Evolutionary conservation across 2,113 vertebrate genomes (phyloP).

Genomic region (Arenaria interpres): DNA sequence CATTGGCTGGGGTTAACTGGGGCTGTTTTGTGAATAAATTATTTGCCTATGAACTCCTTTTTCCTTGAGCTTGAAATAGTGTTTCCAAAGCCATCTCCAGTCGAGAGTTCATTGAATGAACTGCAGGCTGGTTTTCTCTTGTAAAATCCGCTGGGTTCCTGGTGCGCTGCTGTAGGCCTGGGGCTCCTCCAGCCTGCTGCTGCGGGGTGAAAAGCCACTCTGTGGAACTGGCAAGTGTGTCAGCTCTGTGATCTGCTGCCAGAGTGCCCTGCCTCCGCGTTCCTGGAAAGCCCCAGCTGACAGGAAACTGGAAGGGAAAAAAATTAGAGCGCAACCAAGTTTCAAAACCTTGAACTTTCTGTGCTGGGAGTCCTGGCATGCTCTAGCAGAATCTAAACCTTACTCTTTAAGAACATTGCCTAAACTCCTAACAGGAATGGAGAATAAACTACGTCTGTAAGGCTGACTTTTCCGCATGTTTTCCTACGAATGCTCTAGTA

Average conservation of each 20-base stretch:
- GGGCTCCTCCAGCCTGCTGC: not conserved
- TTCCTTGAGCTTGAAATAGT: not conserved
- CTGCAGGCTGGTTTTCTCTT: not conserved
- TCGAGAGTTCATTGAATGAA: not conserved
- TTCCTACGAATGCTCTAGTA: not conserved
- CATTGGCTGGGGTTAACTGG: not conserved
- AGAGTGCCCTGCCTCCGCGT: not conserved
- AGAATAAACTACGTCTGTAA: not conserved
- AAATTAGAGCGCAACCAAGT: not conserved
- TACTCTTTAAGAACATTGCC: not conserved
- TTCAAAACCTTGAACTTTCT: not conserved
- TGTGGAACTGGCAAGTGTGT: not conserved
- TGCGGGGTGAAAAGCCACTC: not conserved
- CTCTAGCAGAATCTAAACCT: not conserved
- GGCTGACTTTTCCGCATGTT: not conserved
- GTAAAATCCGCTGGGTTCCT: not conserved
- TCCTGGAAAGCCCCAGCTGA: slow-evolving; percentile 26
- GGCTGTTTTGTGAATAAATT: not conserved
- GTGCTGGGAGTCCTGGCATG: not conserved
- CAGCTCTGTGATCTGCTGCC: not conserved
- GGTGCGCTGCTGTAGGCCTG: not conserved
- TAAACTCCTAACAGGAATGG: not conserved
- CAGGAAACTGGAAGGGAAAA: not conserved
- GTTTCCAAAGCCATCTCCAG: not conserved
- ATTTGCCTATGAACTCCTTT: not conserved